Evolutionary conservation across 2,113 vertebrate species (phyloP), one percentile per base, ranked within the genome.

Genomic region (Callionymus lyra): DNA sequence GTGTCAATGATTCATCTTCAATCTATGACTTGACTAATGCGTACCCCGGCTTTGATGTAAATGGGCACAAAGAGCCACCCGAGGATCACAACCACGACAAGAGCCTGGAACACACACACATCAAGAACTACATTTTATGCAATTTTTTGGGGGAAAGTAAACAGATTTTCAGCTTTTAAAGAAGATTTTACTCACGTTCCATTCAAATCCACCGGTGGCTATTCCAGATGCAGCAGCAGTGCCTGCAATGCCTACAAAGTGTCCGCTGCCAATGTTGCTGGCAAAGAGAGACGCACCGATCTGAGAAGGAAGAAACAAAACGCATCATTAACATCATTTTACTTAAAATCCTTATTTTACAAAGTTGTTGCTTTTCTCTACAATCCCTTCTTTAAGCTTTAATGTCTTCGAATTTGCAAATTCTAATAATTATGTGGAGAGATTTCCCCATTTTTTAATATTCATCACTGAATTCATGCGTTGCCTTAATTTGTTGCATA

Each of bases 1-100:
- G n/a, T 35, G 12, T 6, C 33, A 34, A 34, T 44, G 2, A 19
- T 12, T 15, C 16, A 10, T 14, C n/a, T 38, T 15, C 21, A 41
- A 19, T 2, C 9, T 44, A 17, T 16, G 12, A n/a, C 6, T 15
- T 35, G 10, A 34, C 11, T 38, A 27, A 1, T 51, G 74, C 86
- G 88, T 82, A 99, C 94, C 84, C 93, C 93, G 9, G 94, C 90
- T 81, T 89, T 97, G 48, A 97, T 65, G 66, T 98, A 99, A 76
- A 97, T 93, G 2, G 95, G 95, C 9, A 98, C 94, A 71, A 98
- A 98, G 18, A 98, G 1, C 95, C 94, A 98, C 65, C 89, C 93
- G 10, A 99, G 84, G 51, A 95, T 1, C 15, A 91, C 45, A 44
- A 98, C 90, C 1, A 92, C 18, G 38, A 97, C 2, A 47, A 99